A percentile compares a stretch with the other conserved stretches of the same genome.
Conservation (phyloP, 2,797 vertebrate genomes). For the Sternarchorhynchus goeldii region DNA sequence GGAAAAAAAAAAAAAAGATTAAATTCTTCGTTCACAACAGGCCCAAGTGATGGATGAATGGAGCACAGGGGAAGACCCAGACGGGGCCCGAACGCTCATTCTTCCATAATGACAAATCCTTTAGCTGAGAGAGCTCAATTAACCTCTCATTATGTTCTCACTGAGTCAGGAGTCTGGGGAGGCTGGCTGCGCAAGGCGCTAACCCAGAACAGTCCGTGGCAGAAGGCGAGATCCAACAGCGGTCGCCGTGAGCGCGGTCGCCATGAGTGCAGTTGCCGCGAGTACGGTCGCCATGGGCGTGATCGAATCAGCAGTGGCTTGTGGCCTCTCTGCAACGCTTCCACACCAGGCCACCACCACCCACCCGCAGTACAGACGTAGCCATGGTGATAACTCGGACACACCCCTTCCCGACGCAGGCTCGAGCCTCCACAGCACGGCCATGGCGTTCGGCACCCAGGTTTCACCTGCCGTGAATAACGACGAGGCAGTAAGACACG, state of each 20-base stretch:
- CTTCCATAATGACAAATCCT: conserved; percentile 50
- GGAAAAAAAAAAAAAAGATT: conserved; percentile 10
- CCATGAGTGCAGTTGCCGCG: neutral
- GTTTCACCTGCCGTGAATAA: conserved; percentile 41
- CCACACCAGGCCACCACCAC: too few relatives aligned
- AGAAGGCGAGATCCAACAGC: neutral
- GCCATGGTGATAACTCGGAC: too few relatives aligned
- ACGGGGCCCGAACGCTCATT: conserved; percentile 42
- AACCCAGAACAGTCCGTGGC: conserved; percentile 14
- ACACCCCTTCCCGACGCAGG: too few relatives aligned
- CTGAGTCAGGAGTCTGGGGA: conserved; percentile 20
- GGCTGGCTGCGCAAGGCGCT: conserved; percentile 3
- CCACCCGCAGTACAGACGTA: too few relatives aligned
- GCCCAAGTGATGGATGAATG: conserved; percentile 49
- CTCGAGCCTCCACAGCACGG: neutral
- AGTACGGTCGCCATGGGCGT: neutral
- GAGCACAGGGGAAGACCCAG: conserved; percentile 31
- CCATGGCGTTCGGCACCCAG: neutral
- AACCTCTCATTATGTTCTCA: conserved; percentile 52
- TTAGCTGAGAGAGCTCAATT: conserved; percentile 52
- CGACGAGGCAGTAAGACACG: conserved; percentile 43
- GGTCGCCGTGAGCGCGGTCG: neutral
- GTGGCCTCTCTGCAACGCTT: too few relatives aligned
- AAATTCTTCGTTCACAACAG: conserved; percentile 32
- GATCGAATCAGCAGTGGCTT: neutral